These are phyloP conservation scores for Cebus imitator DNA, from an alignment of 2,113 vertebrate genomes.

Conservation along the genomic window DNA sequence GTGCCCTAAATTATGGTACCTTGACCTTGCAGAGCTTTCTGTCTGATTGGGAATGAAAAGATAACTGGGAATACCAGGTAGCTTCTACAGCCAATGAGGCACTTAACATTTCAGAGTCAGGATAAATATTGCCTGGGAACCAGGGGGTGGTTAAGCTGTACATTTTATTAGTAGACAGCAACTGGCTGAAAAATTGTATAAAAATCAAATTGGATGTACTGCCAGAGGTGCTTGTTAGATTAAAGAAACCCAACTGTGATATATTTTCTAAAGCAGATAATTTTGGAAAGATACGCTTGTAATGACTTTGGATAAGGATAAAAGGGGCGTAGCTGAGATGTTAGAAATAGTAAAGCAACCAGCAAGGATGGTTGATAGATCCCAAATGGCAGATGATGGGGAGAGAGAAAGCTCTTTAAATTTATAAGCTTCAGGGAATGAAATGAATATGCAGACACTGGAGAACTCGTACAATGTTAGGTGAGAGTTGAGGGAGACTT, in stretches of 20 bases:
- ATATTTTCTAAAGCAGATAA: constrained; percentile 35
- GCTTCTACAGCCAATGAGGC: neutral
- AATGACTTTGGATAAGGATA: neutral
- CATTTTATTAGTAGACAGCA: neutral
- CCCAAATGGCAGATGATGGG: neutral
- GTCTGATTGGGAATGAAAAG: neutral
- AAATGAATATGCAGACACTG: neutral
- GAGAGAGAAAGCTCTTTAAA: neutral
- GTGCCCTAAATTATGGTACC: neutral
- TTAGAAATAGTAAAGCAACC: neutral
- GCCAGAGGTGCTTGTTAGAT: constrained; percentile 2
- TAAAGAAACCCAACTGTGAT: constrained; percentile 26
- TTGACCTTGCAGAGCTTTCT: neutral
- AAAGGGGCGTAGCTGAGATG: neutral
- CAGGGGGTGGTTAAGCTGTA: neutral
- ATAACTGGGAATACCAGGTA: neutral
- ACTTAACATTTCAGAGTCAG: neutral
- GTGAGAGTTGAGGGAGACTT: neutral
- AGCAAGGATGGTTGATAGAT: neutral
- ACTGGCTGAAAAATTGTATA: neutral
- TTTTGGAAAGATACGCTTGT: neutral
- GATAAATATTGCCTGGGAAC: neutral
- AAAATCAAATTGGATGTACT: neutral
- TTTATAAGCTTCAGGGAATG: neutral
- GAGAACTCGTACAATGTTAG: neutral